Percentiles rank a stretch among this genome's conserved stretches.
Conservation (phyloP, 2,888 invertebrate genomes). For the Gibbula magus region DNA sequence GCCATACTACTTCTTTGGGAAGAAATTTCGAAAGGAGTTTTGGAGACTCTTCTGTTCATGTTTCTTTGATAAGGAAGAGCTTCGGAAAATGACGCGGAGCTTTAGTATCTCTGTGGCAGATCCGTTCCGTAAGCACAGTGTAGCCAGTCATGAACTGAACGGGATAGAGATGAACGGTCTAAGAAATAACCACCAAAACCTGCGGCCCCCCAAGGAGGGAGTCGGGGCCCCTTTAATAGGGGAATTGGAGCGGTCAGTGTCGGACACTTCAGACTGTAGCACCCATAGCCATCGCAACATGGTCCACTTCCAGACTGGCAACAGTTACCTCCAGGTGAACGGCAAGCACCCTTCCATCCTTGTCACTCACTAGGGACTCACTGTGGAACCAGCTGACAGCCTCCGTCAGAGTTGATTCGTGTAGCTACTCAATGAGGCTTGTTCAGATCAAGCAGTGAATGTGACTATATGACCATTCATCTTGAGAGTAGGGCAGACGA, state of each 20-base stretch:
- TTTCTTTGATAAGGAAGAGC: constrained; percentile 58
- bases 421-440: too few species aligned
- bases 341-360: neutral
- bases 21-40: constrained; percentile 72
- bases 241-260: constrained; percentile 4
- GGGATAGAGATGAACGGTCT: constrained; percentile 40
- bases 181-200: neutral
- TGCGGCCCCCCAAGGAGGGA: neutral
- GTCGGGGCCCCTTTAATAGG: constrained; percentile 11
- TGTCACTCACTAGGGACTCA: too few species aligned
- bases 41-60: constrained; percentile 70
- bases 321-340: neutral
- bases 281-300: neutral
- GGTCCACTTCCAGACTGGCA: neutral
- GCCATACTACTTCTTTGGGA: constrained; percentile 75
- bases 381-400: too few species aligned
- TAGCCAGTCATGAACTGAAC: constrained; percentile 34
- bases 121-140: constrained; percentile 36
- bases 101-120: constrained; percentile 63
- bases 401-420: too few species aligned
- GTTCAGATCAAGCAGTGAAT: too few species aligned
- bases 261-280: neutral
- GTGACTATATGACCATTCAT: too few species aligned
- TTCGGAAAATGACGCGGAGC: constrained; percentile 54
- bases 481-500: too few species aligned